Conservation (phyloP, 1,140 invertebrate genomes). For the Pemphigus obesinymphae region DNA sequence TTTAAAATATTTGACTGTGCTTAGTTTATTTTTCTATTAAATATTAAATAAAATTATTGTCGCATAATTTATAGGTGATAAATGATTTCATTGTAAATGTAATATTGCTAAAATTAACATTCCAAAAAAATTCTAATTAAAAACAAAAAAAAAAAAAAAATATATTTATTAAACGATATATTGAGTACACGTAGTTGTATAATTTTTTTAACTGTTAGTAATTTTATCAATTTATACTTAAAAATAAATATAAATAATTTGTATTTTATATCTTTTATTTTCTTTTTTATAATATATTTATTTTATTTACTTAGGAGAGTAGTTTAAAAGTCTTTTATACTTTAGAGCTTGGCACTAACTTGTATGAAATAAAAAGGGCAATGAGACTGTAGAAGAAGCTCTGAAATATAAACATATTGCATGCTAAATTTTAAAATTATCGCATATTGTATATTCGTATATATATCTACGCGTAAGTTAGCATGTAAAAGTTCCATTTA, state of each 20-base stretch:
- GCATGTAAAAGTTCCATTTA: slow-evolving; percentile 38
- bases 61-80: slow-evolving; percentile 6
- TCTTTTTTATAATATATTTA: slow-evolving; percentile 30
- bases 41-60: slow-evolving; percentile 18
- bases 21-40: slow-evolving; percentile 41
- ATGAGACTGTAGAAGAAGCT: slow-evolving; percentile 32
- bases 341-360: slow-evolving; percentile 40
- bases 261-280: slow-evolving; percentile 40
- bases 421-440: slow-evolving; percentile 34
- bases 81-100: slow-evolving; percentile 1
- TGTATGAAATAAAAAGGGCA: slow-evolving; percentile 36
- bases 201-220: slow-evolving; percentile 36
- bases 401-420: slow-evolving; percentile 28
- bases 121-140: slow-evolving; percentile 20
- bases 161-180: too few relatives aligned
- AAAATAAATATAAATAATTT: slow-evolving; percentile 28
- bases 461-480: slow-evolving; percentile 32
- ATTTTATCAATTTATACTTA: slow-evolving; percentile 35
- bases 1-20: slow-evolving; percentile 38
- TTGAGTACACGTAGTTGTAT: slow-evolving; percentile 17
- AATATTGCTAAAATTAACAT: slow-evolving; percentile 11
- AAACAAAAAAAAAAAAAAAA: background rate
- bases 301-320: slow-evolving; percentile 26
- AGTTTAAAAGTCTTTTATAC: slow-evolving; percentile 36
- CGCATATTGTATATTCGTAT: slow-evolving; percentile 37